Evolutionary conservation across 2,113 vertebrate species (phyloP).

Genomic region (Nesogale talazaci): DNA sequence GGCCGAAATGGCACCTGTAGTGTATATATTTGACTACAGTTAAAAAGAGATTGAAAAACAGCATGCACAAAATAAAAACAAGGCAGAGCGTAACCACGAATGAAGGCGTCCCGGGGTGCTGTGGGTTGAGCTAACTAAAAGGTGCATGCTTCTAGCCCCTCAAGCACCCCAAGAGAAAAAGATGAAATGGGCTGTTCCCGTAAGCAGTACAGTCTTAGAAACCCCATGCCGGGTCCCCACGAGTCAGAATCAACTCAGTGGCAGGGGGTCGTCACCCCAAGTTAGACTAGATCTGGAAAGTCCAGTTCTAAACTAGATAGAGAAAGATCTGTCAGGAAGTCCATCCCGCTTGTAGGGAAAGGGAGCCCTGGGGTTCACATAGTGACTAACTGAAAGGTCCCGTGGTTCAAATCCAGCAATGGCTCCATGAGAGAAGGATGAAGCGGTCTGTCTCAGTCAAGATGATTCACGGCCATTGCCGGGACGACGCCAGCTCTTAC

Average conservation of each 20-base stretch:
- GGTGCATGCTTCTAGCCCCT: too few species aligned
- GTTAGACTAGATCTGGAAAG: not conserved
- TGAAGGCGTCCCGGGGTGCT: not conserved
- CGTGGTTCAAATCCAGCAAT: not conserved
- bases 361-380: not conserved
- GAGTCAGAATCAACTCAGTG: too few species aligned
- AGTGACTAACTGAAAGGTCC: not conserved
- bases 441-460: not conserved
- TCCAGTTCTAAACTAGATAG: not conserved
- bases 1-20: not conserved
- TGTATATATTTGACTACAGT: not conserved
- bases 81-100: not conserved
- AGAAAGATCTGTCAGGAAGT: not conserved
- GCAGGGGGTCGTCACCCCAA: not conserved
- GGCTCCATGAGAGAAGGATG: not conserved
- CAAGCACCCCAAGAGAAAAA: too few species aligned
- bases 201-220: too few species aligned
- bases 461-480: not conserved
- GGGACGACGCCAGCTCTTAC: too few species aligned
- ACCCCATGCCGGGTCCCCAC: too few species aligned
- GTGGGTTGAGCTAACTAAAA: too few species aligned
- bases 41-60: not conserved
- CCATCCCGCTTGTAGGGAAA: not conserved
- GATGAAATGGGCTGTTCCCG: too few species aligned
- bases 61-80: not conserved